Base-by-base conservation (phyloP, 2,888 invertebrate genomes). In the Caenorhabditis panamensis region DNA sequence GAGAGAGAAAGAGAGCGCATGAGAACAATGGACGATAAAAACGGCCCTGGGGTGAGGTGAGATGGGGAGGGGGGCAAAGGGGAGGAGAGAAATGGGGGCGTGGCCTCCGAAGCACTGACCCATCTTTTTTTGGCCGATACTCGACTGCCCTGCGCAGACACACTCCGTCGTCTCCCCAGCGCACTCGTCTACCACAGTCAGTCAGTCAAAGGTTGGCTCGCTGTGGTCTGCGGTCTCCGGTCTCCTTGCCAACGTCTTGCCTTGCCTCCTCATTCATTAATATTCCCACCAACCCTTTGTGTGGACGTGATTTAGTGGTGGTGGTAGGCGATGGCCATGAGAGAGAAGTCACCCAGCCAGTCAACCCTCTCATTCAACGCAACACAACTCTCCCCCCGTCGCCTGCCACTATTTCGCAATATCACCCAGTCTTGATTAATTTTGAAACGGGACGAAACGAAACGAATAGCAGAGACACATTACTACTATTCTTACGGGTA, bases 11-110 rank as follows among this genome's bases (percentile, higher is more conserved):
- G 22, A 37, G 11, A 61, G 28, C 62, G 41, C 11, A 18, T 20
- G 41, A 72, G 73, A 73, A 73, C 73, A 73, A 73, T 66, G 73
- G 58, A 64, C 73, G 73, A 73, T 73, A 73, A 73, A 73, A 73
- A 66, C 64, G 64, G 36, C 37, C 56, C 41, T 24, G 28, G n/a
- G 24, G 51, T n/a, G 44, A 24, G 1, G 24, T 8, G 16, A 49
- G 36, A 26, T 31, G 49, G 11, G 24, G n/a, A 28, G 22, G 20
- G 44, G 28, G 51, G 20, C 24, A 26, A 58, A 53, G 47, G 24
- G 71, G 18, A 44, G 20, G 58, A 26, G 47, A n/a, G 47, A 24
- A 18, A 31, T 24, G 24, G 56, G 49, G 51, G 37, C 11, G 53
- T 26, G 24, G 36, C 49, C 41, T 54, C n/a, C 22, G 56, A 51